These are phyloP conservation scores for Panthera tigris DNA, from an alignment of 2,113 vertebrate genomes.

Conservation along the genomic window DNA sequence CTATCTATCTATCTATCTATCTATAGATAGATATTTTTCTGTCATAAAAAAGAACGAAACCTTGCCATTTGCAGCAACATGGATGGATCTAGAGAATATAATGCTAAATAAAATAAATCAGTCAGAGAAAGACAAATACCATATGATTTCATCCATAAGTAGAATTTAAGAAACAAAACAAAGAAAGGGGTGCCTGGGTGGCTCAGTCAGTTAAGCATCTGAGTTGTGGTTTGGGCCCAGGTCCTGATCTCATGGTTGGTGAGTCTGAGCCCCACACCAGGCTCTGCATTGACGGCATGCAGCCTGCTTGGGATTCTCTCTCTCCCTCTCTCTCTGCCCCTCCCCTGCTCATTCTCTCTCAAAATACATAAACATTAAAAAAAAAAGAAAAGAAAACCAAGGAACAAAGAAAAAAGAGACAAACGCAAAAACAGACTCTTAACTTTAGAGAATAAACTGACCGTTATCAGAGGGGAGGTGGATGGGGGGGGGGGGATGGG, in stretches of 20 bases:
- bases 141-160: not conserved
- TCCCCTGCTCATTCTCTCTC: too few relatives aligned
- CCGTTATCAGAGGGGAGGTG: not conserved
- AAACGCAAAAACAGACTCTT: not conserved
- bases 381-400: not conserved
- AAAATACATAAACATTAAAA: too few relatives aligned
- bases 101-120: not conserved
- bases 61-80: not conserved
- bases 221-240: too few relatives aligned
- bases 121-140: not conserved
- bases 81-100: not conserved
- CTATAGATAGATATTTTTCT: too few relatives aligned
- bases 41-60: not conserved
- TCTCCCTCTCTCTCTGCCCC: too few relatives aligned
- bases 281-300: too few relatives aligned
- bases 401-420: not conserved
- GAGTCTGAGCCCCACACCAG: too few relatives aligned
- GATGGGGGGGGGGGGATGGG: not conserved
- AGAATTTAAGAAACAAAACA: not conserved
- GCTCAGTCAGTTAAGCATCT: too few relatives aligned
- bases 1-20: too few relatives aligned
- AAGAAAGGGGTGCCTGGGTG: too few relatives aligned
- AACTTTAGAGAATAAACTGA: not conserved
- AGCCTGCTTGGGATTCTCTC: too few relatives aligned
- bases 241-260: too few relatives aligned